These are phyloP conservation scores for Melitaea cinxia DNA, from an alignment of 1,140 invertebrate genomes.

Conservation along the genomic window DNA sequence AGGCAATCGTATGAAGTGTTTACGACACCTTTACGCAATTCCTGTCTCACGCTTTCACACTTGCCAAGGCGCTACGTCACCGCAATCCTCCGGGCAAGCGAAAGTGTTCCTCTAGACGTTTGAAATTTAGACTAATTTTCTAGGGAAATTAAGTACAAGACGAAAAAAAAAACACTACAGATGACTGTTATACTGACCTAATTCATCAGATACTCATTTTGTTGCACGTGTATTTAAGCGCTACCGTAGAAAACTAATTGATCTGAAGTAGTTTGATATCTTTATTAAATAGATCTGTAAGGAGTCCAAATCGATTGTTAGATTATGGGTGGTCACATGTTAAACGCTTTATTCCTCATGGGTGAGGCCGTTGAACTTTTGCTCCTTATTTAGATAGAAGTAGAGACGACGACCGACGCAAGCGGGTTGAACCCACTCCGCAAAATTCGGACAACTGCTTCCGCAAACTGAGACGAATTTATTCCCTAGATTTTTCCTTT, in stretches of 20 bases:
- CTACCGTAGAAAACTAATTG: background rate
- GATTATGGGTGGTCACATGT: slow-evolving; percentile 37
- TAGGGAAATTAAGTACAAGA: slow-evolving; percentile 43
- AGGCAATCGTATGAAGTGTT: slow-evolving; percentile 61
- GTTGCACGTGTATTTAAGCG: slow-evolving; percentile 25
- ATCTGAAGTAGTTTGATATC: background rate
- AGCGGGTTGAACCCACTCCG: slow-evolving; percentile 53
- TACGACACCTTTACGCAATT: slow-evolving; percentile 76
- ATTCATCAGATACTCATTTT: slow-evolving; percentile 40
- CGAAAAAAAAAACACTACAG: slow-evolving; percentile 39
- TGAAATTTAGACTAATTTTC: slow-evolving; percentile 54
- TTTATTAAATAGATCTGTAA: background rate
- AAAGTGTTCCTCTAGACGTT: slow-evolving; percentile 49
- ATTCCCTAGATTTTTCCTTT: slow-evolving; percentile 6
- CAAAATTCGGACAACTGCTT: slow-evolving; percentile 70
- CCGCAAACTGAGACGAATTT: slow-evolving; percentile 57
- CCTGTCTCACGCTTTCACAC: slow-evolving; percentile 58
- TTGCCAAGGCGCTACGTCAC: slow-evolving; percentile 70
- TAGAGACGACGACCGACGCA: slow-evolving; percentile 70
- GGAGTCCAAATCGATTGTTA: slow-evolving; percentile 7
- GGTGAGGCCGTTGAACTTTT: slow-evolving; percentile 74
- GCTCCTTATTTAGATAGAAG: slow-evolving; percentile 80
- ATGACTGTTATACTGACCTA: slow-evolving; percentile 58
- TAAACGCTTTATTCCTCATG: slow-evolving; percentile 60
- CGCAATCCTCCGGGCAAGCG: slow-evolving; percentile 44